phyloP scores from a whole-genome alignment of 1,140 invertebrate genomes.

The Pentalonia nigronervosa region DNA sequence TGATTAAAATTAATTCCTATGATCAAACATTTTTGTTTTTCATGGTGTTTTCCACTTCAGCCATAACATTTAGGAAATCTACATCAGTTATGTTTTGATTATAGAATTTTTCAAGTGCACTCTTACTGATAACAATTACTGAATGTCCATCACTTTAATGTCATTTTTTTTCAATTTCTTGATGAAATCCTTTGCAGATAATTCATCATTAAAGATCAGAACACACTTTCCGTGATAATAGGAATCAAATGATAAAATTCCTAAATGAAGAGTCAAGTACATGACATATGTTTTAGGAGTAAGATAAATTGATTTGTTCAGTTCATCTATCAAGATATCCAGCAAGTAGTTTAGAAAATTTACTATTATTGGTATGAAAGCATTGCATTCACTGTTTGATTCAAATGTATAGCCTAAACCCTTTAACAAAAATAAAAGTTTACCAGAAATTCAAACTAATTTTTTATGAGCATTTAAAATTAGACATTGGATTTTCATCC shows the following conservation, averaged over 20 bases:
- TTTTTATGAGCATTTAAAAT: too few species aligned
- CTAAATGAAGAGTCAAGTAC: not conserved
- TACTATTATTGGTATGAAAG: not conserved
- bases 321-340: not conserved
- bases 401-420: too few species aligned
- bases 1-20: slow-evolving; percentile 34
- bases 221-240: not conserved
- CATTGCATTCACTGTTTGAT: not conserved
- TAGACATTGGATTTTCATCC: too few species aligned
- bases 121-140: not conserved
- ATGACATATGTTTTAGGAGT: not conserved
- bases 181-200: not conserved
- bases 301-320: not conserved
- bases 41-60: not conserved
- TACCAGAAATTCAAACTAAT: too few species aligned
- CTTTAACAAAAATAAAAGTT: too few species aligned
- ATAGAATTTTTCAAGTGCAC: not conserved
- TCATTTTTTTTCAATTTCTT: not conserved
- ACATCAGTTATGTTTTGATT: not conserved
- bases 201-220: not conserved
- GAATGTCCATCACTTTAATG: not conserved
- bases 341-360: not conserved
- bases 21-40: slow-evolving; percentile 22
- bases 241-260: slow-evolving; percentile 9
- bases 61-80: not conserved